Percentiles rank a stretch among this genome's conserved stretches.
Conservation (phyloP, 2,888 invertebrate genomes). For the Phytoseiulus persimilis region DNA sequence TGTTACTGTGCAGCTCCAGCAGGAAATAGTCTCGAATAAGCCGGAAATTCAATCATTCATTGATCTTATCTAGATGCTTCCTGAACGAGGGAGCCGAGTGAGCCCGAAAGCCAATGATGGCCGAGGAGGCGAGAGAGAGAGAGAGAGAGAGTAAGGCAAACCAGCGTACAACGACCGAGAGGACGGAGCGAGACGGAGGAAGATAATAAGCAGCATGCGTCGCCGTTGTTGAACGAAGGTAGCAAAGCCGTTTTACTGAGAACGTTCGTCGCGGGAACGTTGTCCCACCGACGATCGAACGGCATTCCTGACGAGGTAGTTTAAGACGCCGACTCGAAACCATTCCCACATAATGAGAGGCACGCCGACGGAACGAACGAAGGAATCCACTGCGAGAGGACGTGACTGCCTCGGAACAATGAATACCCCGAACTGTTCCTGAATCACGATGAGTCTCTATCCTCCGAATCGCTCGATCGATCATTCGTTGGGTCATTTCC, state of each 20-base stretch:
- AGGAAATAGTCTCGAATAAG: slow-evolving; percentile 36
- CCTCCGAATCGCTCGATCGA: no score
- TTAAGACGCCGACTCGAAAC: not conserved
- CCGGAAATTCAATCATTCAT: slow-evolving; percentile 38
- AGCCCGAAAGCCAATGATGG: not conserved
- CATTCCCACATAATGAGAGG: not conserved
- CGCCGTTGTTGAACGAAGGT: not conserved
- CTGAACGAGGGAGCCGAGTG: not conserved
- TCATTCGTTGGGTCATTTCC: no score
- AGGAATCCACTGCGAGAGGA: not conserved
- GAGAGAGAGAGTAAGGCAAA: no score
- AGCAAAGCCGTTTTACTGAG: not conserved
- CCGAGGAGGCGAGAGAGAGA: not conserved
- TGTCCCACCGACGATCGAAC: not conserved
- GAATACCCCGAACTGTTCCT: no score
- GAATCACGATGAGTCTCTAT: no score
- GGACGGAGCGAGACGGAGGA: not conserved
- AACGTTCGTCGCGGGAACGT: not conserved
- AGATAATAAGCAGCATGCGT: not conserved
- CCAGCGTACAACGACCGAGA: not conserved
- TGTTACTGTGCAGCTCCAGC: not conserved
- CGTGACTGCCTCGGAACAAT: not conserved
- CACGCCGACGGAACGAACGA: not conserved
- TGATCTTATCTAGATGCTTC: slow-evolving; percentile 16
- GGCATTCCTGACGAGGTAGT: not conserved